These are phyloP conservation scores for Solenodon paradoxus DNA, from an alignment of 2,113 vertebrate genomes.

Conservation along the genomic window DNA sequence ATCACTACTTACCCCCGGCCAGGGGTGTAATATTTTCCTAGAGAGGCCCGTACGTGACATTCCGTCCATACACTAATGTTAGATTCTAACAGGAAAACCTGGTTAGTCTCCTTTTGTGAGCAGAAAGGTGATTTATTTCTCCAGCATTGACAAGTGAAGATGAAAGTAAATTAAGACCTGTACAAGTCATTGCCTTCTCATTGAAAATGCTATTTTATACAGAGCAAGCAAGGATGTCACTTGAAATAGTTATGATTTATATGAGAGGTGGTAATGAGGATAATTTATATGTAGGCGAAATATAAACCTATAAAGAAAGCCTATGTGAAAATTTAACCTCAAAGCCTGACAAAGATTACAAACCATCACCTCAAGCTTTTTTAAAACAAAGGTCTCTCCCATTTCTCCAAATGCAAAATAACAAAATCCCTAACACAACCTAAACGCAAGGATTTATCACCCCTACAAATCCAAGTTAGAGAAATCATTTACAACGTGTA, in stretches of 20 bases:
- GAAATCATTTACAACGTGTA: background rate
- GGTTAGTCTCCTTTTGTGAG: background rate
- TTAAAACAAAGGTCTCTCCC: background rate
- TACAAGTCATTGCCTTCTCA: background rate
- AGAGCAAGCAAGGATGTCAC: background rate
- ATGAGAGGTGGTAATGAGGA: background rate
- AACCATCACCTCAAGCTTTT: background rate
- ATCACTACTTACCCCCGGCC: background rate
- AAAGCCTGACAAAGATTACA: background rate
- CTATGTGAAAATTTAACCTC: constrained; percentile 28
- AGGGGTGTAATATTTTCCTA: background rate
- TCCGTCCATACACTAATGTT: background rate
- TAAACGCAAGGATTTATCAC: background rate
- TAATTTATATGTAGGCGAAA: background rate
- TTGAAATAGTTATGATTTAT: constrained; percentile 21
- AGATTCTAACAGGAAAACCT: background rate
- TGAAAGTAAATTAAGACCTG: constrained; percentile 26
- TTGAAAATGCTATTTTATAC: background rate
- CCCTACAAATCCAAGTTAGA: background rate
- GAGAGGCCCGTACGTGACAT: background rate
- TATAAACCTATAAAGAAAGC: background rate
- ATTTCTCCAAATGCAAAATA: background rate
- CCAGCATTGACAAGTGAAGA: background rate
- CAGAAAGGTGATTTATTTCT: background rate
- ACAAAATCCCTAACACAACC: background rate